Conservation (phyloP, 2,113 vertebrate genomes). For the Amphiprion percula region DNA sequence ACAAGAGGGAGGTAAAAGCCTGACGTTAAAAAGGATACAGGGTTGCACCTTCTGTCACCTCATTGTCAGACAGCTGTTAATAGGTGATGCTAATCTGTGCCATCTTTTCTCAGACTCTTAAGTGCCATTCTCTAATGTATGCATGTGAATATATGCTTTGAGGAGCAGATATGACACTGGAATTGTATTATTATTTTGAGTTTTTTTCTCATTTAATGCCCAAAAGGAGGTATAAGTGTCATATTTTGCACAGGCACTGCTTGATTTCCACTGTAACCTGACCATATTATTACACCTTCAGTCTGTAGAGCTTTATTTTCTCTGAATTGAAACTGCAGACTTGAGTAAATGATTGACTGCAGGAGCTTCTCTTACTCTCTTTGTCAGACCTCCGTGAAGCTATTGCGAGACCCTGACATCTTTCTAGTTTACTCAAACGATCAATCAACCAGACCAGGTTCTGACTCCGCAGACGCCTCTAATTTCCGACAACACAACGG, state of each 20-base stretch:
- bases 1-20: slow-evolving; percentile 2
- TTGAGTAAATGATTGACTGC: slow-evolving; percentile 29
- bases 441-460: slow-evolving; percentile 50
- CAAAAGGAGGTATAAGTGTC: neutral
- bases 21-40: neutral
- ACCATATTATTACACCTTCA: neutral
- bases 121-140: no score
- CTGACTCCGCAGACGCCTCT: slow-evolving; percentile 41
- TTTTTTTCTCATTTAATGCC: neutral
- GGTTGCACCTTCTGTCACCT: slow-evolving; percentile 1
- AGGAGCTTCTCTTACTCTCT: slow-evolving; percentile 6
- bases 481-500: slow-evolving; percentile 46
- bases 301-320: neutral
- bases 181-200: neutral
- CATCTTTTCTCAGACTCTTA: no score
- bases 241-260: no score
- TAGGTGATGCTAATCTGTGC: no score
- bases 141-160: neutral
- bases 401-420: slow-evolving; percentile 26
- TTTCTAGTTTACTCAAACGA: slow-evolving; percentile 47
- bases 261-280: neutral
- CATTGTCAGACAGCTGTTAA: neutral
- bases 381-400: slow-evolving; percentile 19
- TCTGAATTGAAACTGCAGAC: slow-evolving; percentile 18
- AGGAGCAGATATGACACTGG: neutral